Evolutionary conservation across 2,797 vertebrate species (phyloP), one percentile per base, ranked within the genome.

Genomic region (Oreonectes daqikongensis): DNA sequence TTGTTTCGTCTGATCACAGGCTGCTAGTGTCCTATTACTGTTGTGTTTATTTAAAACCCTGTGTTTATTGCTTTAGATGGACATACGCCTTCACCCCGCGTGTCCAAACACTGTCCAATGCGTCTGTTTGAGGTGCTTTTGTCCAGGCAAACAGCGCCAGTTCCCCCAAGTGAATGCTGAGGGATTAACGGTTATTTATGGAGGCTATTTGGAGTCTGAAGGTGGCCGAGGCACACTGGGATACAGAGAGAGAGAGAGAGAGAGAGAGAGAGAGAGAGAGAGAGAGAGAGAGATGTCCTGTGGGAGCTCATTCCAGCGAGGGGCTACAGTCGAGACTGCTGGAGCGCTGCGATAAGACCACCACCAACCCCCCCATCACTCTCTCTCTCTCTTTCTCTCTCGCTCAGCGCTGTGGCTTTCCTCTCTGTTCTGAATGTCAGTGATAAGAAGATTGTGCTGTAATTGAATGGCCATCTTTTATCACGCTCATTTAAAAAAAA

Each of bases 361-460:
- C 93, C 92, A 94, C 92, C 93, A 92, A 93, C 92, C 48, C 69
- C 35, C 55, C 65, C 71, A 50, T 52, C 46, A 20, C 35, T 76
- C 81, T 76, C 55, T 20, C 35, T 35, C 7, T 35, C 35, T 35
- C 35, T 35, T 8, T 35, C 32, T 35, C 32, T 66, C 35, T 46
- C 48, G 46, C 55, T 64, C 18, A 11, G 2, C 11, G 52, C 63
- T 40, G 18, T 30, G 50, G 59, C 59, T 38, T 28, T 64, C 69
- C 57, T 40, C 26, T 28, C 67, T 42, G 92, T 88, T 93, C 95
- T 98, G 96, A 92, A 88, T 92, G 91, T 87, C 84, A 75, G 89
- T 85, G 97, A 99, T 99, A 99, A 98, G 94, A 87, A 89, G 88
- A 91, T 91, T 90, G 90, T 88, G 86, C 85, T 86, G 89, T 91